Evolutionary conservation across 2,888 invertebrate genomes (phyloP), one percentile per base, ranked within the genome.

Genomic region (Smittia aterrima): DNA sequence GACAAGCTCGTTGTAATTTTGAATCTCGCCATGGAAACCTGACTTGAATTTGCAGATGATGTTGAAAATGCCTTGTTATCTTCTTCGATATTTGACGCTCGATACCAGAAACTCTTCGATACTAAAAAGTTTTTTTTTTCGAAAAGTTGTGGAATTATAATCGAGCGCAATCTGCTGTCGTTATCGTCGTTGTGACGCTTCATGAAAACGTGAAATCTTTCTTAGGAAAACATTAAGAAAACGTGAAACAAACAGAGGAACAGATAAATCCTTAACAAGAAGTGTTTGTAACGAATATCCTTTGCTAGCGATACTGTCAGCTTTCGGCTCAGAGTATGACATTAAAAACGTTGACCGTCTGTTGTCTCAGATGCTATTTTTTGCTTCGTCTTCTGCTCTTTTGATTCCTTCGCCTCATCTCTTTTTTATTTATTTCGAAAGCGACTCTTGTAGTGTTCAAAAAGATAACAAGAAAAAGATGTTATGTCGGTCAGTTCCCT

Each of bases 271-370:
- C 58, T 58, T 22, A n/a, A 18, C 18, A 1, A 4, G 58, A 58
- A 20, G 13, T 4, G 53, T 24, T 25, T 27, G 54, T 70, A 70
- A 70, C 70, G 53, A 18, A 22, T 70, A 54, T 70, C 70, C 70
- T 70, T n/a, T 32, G 70, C 70, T 25, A 70, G 53, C 25, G 70
- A 53, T 70, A 70, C 70, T 70, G 70, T 70, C 70, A 70, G 54
- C 53, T 70, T 70, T 64, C 24, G 27, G 54, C 20, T 18, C 2
- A 41, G 24, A 67, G 22, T 67, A 22, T 25, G 67, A 67, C 67
- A 67, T 67, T 47, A 66, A 38, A 47, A 67, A 67, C 70, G 70
- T 70, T 70, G 70, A 70, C 70, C 70, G 70, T 70, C 70, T 70
- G 70, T 70, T 70, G 41, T 70, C 53, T 70, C 70, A 70, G 70